These are phyloP conservation scores for Pyralis farinalis DNA, from an alignment of 2,888 invertebrate genomes.

Conservation along the genomic window DNA sequence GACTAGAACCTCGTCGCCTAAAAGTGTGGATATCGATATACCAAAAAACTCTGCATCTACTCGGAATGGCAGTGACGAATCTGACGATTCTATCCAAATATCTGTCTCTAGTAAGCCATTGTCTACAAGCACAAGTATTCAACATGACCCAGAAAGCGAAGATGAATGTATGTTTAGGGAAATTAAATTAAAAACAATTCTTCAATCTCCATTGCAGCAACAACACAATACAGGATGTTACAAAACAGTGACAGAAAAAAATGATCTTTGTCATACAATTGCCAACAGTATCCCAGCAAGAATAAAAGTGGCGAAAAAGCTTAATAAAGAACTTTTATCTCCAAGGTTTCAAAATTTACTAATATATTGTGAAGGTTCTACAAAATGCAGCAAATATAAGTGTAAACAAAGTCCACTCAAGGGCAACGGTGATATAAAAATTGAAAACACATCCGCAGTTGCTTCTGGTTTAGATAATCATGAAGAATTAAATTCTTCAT, in stretches of 20 bases:
- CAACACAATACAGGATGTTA: too few species aligned
- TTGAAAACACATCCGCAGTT: too few species aligned
- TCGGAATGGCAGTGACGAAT: background rate
- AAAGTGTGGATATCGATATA: too few species aligned
- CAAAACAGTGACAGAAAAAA: too few species aligned
- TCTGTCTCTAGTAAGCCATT: background rate
- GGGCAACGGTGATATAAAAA: too few species aligned
- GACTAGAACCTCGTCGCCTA: too few species aligned
- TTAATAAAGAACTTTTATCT: slow-evolving; percentile 52
- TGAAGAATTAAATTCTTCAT: too few species aligned
- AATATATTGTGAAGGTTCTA: slow-evolving; percentile 34
- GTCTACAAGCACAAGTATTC: background rate
- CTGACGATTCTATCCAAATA: background rate
- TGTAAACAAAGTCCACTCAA: background rate
- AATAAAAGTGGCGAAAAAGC: slow-evolving; percentile 1
- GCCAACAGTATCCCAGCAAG: too few species aligned
- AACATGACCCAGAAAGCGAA: background rate
- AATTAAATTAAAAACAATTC: background rate
- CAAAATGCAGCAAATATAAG: background rate
- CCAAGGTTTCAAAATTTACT: slow-evolving; percentile 59
- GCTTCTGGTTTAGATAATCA: too few species aligned
- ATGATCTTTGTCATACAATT: too few species aligned
- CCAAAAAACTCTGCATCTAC: too few species aligned
- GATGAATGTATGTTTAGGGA: background rate
- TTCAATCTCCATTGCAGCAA: too few species aligned